These are phyloP conservation scores for Dorcus hopei DNA, from an alignment of 2,888 invertebrate genomes.

Conservation along the genomic window DNA sequence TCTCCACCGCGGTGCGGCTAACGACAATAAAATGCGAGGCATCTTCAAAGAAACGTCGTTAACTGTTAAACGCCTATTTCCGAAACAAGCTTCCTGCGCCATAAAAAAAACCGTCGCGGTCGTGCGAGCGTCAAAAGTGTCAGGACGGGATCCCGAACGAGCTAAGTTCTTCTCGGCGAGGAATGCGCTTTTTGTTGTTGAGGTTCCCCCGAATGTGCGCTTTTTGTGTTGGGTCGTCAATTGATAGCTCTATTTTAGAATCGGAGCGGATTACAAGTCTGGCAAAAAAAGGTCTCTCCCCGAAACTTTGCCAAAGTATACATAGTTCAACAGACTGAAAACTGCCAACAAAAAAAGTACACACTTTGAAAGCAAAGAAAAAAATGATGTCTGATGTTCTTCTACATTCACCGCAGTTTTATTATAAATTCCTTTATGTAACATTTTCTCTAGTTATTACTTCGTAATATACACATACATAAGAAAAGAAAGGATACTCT, in stretches of 20 bases:
- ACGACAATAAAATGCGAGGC: slow-evolving; percentile 14
- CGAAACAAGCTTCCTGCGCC: slow-evolving; percentile 44
- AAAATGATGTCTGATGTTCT: too few relatives aligned
- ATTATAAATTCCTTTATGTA: too few relatives aligned
- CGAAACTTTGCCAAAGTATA: too few relatives aligned
- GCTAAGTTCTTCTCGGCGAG: slow-evolving; percentile 10
- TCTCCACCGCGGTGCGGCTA: slow-evolving; percentile 16
- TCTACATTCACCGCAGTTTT: too few relatives aligned
- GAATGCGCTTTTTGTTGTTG: slow-evolving; percentile 16
- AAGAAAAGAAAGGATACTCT: too few relatives aligned
- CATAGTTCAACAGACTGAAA: too few relatives aligned
- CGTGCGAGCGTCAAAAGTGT: slow-evolving; percentile 28
- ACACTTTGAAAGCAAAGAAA: too few relatives aligned
- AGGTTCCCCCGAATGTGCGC: slow-evolving; percentile 3
- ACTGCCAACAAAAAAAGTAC: too few relatives aligned
- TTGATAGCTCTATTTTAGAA: slow-evolving; percentile 28
- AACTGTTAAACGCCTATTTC: slow-evolving; percentile 46
- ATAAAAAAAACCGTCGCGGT: slow-evolving; percentile 24
- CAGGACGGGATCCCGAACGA: slow-evolving; percentile 20
- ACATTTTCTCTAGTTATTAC: too few relatives aligned
- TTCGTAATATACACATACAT: too few relatives aligned
- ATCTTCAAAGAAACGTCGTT: slow-evolving; percentile 37
- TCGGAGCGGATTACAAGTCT: too few relatives aligned
- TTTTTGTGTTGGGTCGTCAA: slow-evolving; percentile 17
- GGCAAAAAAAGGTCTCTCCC: too few relatives aligned